Conservation (phyloP, 2,888 invertebrate genomes). For the Amphipoea lucens region DNA sequence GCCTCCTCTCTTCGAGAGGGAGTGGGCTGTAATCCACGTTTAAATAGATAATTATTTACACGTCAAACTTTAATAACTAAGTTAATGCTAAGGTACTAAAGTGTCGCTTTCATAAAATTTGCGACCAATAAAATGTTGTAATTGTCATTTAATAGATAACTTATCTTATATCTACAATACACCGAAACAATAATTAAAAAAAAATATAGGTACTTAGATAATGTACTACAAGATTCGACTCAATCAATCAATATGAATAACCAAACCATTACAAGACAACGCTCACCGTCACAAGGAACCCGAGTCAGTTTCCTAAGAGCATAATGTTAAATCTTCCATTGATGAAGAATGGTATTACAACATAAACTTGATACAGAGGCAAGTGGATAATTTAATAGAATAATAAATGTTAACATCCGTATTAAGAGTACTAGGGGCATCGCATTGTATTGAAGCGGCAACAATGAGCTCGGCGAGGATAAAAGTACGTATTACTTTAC, state of each 20-base stretch:
- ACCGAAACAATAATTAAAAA: neutral
- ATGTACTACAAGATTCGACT: neutral
- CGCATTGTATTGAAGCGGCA: slow-evolving; percentile 84
- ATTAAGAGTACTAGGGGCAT: slow-evolving; percentile 86
- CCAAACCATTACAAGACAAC: neutral
- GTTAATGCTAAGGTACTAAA: neutral
- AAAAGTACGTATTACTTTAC: slow-evolving; percentile 85
- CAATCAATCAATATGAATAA: neutral
- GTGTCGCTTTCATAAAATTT: neutral
- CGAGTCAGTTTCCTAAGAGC: slow-evolving; percentile 5
- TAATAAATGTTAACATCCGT: slow-evolving; percentile 89
- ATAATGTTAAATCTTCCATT: slow-evolving; percentile 48
- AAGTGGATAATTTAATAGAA: slow-evolving; percentile 79
- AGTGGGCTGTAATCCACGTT: no score
- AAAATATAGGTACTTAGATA: neutral
- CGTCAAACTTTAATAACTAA: neutral
- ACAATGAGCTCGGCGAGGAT: slow-evolving; percentile 82
- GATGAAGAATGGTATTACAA: slow-evolving; percentile 54
- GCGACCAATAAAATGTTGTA: no score
- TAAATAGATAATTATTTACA: neutral
- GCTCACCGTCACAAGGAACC: neutral
- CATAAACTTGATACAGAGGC: slow-evolving; percentile 60
- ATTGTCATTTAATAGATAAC: neutral
- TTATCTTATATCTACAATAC: neutral
- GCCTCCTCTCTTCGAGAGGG: no score